Conservation (phyloP, 2,888 invertebrate genomes). For the Trypoxylon attenuatum region DNA sequence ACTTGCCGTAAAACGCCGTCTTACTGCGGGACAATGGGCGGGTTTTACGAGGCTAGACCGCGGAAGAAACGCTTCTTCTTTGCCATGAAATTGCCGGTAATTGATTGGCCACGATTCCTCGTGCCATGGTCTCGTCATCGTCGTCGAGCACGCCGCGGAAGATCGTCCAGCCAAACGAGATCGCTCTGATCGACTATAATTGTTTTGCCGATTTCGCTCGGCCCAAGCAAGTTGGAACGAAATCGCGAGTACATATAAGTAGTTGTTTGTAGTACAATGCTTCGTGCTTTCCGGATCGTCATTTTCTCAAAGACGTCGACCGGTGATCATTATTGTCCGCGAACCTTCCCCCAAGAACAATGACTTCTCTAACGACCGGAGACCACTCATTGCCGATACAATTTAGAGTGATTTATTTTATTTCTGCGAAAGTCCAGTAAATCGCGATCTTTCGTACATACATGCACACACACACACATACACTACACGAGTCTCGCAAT, state of each 20-base stretch:
- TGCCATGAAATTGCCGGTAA: conserved; percentile 10
- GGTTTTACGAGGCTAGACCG: not conserved
- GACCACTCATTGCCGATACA: conserved; percentile 1
- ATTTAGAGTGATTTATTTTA: conserved; percentile 15
- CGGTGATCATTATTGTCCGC: not conserved
- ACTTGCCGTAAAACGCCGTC: not conserved
- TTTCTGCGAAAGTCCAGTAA: not conserved
- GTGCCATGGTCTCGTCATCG: not conserved
- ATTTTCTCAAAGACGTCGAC: no score
- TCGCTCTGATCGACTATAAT: conserved; percentile 16
- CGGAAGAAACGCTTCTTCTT: not conserved
- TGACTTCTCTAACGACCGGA: conserved; percentile 3
- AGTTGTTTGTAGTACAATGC: no score
- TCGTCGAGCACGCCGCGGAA: conserved; percentile 11
- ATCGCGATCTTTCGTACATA: no score
- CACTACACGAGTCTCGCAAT: no score
- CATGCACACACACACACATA: no score
- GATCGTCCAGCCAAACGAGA: conserved; percentile 10
- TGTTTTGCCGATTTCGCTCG: conserved; percentile 1
- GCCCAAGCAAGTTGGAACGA: not conserved
- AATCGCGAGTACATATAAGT: no score
- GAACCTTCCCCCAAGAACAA: not conserved
- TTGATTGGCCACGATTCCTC: conserved; percentile 23
- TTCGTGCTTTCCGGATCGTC: no score
- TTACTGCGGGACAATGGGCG: not conserved